Conservation (phyloP, 2,797 vertebrate genomes). For the Phalanger gymnotis region DNA sequence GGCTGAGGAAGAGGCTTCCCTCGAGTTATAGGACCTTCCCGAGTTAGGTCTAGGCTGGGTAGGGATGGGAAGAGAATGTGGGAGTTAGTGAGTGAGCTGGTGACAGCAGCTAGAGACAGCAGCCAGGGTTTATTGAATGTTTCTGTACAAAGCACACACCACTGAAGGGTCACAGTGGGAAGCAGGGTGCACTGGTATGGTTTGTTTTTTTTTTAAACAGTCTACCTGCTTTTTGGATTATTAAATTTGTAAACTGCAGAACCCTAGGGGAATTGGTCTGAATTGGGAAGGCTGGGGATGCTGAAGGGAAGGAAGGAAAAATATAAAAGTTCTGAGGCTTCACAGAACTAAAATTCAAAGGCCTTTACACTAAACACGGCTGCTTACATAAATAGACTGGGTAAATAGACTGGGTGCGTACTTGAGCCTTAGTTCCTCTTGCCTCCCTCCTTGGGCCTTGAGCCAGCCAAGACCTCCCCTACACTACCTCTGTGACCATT, state of each 20-base stretch:
- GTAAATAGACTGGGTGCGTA: not conserved
- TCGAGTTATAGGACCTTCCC: not conserved
- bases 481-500: not conserved
- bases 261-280: not conserved
- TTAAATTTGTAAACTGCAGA: constrained; percentile 67
- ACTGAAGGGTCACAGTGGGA: not conserved
- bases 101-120: not conserved
- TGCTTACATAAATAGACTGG: not conserved
- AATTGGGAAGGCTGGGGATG: not conserved
- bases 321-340: not conserved
- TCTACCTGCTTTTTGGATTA: constrained; percentile 62
- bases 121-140: not conserved
- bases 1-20: not conserved
- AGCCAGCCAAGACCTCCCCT: not conserved
- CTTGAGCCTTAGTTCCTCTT: not conserved
- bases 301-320: not conserved
- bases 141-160: not conserved
- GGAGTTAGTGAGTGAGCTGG: not conserved
- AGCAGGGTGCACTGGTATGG: not conserved
- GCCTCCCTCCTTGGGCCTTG: not conserved
- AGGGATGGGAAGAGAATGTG: not conserved
- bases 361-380: not conserved
- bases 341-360: not conserved
- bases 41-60: not conserved
- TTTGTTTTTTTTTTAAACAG: constrained; percentile 45